Base-by-base conservation (phyloP, 35 echinoderm and acorn worm genomes). In the Ophioderma brevispina region DNA sequence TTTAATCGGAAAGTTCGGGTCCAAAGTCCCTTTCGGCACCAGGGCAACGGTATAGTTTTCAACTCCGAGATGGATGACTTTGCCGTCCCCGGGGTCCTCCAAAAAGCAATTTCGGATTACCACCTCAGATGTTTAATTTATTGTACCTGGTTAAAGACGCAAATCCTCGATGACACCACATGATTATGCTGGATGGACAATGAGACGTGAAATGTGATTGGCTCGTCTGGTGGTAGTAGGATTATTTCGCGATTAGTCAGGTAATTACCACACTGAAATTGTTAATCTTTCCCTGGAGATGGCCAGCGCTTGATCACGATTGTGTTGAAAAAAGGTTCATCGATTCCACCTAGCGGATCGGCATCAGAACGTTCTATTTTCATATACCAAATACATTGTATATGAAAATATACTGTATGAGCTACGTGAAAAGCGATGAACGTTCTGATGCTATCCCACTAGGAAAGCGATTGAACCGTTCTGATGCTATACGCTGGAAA, bases 21-120 rank as follows among this genome's bases (percentile, higher is more conserved):
- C 93, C 11, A 94, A 91, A 87, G 82, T 90, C 0, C 37, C n/a
- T n/a, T n/a, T 37, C 0, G 93, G 93, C 10, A 41, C 75, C n/a
- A n/a, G 8, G 28, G 93, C 0, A 94, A 87, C 36, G 93, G 93
- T 28, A 94, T 94, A 37, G 80, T 94, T 32, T 94, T 90, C 88
- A 94, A 94, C 39, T 40, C 86, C 56, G 82, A 86, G 55, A 94
- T 94, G 88, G 93, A 94, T 33, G 93, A 94, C 55, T 94, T 94
- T 78, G 90, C 93, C 19, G 37, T 34, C 43, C 93, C 93, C 33
- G 78, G 41, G 36, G 78, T 28, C 1, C 30, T 18, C 13, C 18
- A 18, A 15, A 94, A 94, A 33, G 31, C 23, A n/a, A n/a, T 14
- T 94, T 81, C 41, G 82, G 79, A 32, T 38, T 94, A 13, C 88